These are phyloP conservation scores for Tachyglossus aculeatus DNA, from an alignment of 2,797 vertebrate genomes.

Conservation along the genomic window DNA sequence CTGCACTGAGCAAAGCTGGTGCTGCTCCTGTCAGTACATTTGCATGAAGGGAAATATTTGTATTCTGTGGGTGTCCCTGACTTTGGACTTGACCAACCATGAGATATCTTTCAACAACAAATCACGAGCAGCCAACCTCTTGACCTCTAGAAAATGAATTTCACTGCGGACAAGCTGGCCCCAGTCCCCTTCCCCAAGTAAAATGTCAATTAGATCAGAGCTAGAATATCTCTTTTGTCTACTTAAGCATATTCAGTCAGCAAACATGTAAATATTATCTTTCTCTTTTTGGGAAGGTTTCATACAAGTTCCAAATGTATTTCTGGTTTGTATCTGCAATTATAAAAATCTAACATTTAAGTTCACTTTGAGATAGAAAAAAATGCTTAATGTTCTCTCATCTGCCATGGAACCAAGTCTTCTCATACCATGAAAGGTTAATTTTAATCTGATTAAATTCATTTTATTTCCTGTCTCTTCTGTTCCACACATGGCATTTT, in stretches of 20 bases:
- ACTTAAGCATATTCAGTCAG: constrained; percentile 39
- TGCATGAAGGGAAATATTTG: constrained; percentile 57
- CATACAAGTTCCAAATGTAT: constrained; percentile 8
- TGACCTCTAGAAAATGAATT: constrained; percentile 73
- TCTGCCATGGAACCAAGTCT: neutral
- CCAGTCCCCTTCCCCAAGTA: constrained; percentile 58
- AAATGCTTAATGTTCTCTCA: neutral
- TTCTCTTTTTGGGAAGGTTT: constrained; percentile 1
- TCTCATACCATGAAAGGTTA: neutral
- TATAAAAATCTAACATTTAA: neutral
- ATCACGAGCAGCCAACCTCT: constrained; percentile 64
- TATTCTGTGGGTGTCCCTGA: constrained; percentile 53
- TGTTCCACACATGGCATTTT: neutral
- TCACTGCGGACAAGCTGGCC: constrained; percentile 43
- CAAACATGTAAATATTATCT: constrained; percentile 13
- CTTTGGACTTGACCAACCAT: constrained; percentile 51
- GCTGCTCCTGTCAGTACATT: too few relatives aligned
- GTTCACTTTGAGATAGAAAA: neutral
- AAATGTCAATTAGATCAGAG: constrained; percentile 69
- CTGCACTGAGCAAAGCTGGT: constrained; percentile 10
- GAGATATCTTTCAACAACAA: constrained; percentile 69
- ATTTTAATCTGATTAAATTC: neutral
- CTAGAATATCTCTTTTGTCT: constrained; percentile 54
- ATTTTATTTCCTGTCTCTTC: too few relatives aligned
- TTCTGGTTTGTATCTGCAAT: neutral